Conservation (phyloP, 2,888 invertebrate genomes). For the Hartigia nigra region DNA sequence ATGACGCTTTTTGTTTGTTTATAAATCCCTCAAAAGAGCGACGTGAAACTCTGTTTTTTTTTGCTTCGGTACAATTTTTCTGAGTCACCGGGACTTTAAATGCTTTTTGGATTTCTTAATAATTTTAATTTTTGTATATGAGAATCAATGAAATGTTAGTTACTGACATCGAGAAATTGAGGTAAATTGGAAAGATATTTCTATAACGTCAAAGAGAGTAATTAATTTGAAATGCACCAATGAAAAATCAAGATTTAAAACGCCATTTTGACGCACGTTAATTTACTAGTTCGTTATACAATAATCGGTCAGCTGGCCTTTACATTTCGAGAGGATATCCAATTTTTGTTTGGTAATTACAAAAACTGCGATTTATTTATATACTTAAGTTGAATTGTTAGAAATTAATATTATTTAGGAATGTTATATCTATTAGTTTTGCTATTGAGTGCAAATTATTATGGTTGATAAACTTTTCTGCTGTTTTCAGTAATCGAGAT, state of each 20-base stretch:
- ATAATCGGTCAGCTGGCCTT: neutral
- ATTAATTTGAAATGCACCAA: neutral
- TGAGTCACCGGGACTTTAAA: neutral
- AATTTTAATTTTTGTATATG: neutral
- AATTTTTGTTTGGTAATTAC: neutral
- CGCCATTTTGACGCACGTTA: neutral
- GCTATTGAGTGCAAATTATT: neutral
- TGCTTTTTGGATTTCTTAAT: neutral
- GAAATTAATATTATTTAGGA: neutral
- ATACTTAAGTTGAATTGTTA: neutral
- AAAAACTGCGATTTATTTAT: neutral
- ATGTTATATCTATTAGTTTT: neutral
- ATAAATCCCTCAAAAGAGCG: neutral
- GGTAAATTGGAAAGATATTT: neutral
- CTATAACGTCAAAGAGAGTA: neutral
- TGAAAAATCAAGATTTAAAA: neutral
- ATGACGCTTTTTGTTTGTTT: conserved; percentile 20
- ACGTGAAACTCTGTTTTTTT: neutral
- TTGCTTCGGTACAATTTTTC: neutral
- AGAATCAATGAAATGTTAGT: neutral
- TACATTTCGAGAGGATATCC: neutral
- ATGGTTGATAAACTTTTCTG: neutral
- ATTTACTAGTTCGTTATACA: neutral
- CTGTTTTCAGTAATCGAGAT: neutral
- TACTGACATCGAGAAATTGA: neutral